A percentile compares a stretch with the other conserved stretches of the same genome.
Evolutionary conservation across 2,113 vertebrate species (phyloP).

Genomic region (Malurus elegans): DNA sequence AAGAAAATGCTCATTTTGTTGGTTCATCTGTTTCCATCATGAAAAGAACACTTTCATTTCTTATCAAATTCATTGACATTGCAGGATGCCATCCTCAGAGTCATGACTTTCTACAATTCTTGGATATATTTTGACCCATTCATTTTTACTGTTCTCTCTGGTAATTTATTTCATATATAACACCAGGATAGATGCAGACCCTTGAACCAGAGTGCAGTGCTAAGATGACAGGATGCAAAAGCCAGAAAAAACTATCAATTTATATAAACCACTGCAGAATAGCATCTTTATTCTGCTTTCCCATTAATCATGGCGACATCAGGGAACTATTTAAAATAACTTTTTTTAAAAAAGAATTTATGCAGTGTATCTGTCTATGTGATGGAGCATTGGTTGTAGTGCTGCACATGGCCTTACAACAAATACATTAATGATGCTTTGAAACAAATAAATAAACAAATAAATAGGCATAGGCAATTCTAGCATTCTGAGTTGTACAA

Average conservation of each 20-base stretch:
- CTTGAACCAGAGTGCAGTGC: background rate
- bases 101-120: background rate
- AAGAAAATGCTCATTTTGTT: background rate
- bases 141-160: background rate
- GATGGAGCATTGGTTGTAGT: background rate
- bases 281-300: background rate
- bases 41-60: background rate
- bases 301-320: background rate
- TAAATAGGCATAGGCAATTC: background rate
- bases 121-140: background rate
- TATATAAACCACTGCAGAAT: background rate
- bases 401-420: background rate
- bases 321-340: background rate
- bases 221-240: background rate
- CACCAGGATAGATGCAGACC: background rate
- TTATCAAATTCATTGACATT: background rate
- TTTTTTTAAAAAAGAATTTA: background rate
- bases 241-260: background rate
- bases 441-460: background rate
- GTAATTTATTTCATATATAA: background rate
- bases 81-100: background rate
- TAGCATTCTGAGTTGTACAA: background rate
- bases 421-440: background rate
- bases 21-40: background rate
- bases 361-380: accelerated